A percentile compares a stretch with the other conserved stretches of the same genome.
phyloP scores from a whole-genome alignment of 2,888 invertebrate species.

The Galeruca laticollis region DNA sequence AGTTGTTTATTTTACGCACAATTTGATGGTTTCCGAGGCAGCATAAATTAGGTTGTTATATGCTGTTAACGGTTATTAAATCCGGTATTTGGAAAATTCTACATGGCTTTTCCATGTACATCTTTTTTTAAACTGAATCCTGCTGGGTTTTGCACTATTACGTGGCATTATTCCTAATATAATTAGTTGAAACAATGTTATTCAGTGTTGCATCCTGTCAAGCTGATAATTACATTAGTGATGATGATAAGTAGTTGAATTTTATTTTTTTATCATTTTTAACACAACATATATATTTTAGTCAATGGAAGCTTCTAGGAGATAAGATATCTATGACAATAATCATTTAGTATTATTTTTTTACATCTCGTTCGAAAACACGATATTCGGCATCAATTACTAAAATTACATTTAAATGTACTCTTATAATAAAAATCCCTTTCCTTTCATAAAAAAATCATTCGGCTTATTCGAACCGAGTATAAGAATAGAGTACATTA shows the following conservation, averaged over 20 bases:
- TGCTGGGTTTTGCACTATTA: neutral
- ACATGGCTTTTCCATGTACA: neutral
- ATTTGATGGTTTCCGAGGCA: neutral
- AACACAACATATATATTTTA: no score
- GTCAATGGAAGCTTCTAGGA: no score
- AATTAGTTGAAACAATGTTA: neutral
- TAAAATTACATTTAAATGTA: no score
- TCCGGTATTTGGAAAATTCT: neutral
- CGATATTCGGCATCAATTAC: no score
- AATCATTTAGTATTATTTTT: no score
- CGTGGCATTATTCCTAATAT: neutral
- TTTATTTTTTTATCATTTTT: no score
- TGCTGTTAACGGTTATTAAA: neutral
- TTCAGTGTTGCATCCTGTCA: no score
- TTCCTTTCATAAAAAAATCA: neutral
- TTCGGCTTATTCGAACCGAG: neutral
- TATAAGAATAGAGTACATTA: conserved; percentile 24
- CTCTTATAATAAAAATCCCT: no score
- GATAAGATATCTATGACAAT: no score
- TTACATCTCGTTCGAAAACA: no score
- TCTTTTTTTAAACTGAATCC: neutral
- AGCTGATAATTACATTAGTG: no score
- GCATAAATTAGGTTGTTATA: neutral
- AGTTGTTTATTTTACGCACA: neutral
- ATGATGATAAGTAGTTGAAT: no score